phyloP scores from a whole-genome alignment of 2,113 vertebrate genomes.

The Sigmodon hispidus region DNA sequence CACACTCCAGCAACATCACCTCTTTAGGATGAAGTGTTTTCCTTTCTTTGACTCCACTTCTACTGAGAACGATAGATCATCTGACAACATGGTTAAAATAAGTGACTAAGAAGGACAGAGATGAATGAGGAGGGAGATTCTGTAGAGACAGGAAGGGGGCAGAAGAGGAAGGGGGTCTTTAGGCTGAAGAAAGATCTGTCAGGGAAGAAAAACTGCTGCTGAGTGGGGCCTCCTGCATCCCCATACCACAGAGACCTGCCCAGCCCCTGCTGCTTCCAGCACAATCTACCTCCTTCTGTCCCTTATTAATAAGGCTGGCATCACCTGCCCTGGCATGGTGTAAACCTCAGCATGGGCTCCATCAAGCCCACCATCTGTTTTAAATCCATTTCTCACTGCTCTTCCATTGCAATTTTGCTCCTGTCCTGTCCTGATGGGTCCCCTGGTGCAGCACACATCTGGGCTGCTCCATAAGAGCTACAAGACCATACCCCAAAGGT shows the following conservation, averaged over 20 bases:
- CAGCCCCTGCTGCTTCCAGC: not conserved
- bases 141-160: not conserved
- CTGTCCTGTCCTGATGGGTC: slow-evolving; percentile 42
- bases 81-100: slow-evolving; percentile 5
- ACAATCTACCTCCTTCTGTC: not conserved
- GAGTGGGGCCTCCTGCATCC: not conserved
- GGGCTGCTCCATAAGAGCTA: slow-evolving; percentile 48
- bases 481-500: not conserved
- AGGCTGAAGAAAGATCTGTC: slow-evolving; percentile 53
- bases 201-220: slow-evolving; percentile 46
- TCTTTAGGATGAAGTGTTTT: slow-evolving; percentile 5
- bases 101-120: slow-evolving; percentile 35
- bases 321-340: not conserved
- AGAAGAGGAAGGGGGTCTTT: not conserved
- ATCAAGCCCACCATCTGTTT: slow-evolving; percentile 69
- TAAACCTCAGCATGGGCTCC: not conserved
- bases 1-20: not conserved
- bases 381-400: not conserved
- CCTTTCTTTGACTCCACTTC: slow-evolving; percentile 49
- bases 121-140: not conserved
- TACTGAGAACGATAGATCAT: slow-evolving; percentile 11
- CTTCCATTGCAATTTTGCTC: slow-evolving; percentile 30
- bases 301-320: slow-evolving; percentile 62
- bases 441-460: slow-evolving; percentile 59
- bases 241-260: rapidly evolving